phyloP scores from a whole-genome alignment of 2,113 vertebrate species.

The Gasterosteus aculeatus region DNA sequence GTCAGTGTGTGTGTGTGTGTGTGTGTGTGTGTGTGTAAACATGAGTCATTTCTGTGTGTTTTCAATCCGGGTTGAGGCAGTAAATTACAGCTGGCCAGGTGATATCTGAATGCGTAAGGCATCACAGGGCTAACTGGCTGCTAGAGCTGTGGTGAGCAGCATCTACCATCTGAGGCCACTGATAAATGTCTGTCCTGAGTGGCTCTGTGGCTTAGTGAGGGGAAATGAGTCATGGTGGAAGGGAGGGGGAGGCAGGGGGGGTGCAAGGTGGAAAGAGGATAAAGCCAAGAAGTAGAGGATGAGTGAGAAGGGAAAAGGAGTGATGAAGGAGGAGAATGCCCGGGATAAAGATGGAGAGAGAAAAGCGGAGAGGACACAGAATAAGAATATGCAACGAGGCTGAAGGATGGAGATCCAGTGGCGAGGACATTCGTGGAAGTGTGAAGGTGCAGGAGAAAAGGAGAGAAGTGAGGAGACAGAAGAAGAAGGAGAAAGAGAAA shows the following conservation, averaged over 20 bases:
- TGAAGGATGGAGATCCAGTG: constrained; percentile 16
- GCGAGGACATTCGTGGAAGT: constrained; percentile 9
- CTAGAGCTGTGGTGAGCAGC: constrained; percentile 72
- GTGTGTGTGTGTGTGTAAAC: constrained; percentile 1
- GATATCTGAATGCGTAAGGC: constrained; percentile 76
- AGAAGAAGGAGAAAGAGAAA: constrained; percentile 2
- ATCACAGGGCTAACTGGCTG: constrained; percentile 73
- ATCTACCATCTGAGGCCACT: constrained; percentile 74
- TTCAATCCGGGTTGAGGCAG: constrained; percentile 19
- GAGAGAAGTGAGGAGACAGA: background rate
- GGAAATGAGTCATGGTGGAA: constrained; percentile 68
- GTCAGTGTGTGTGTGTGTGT: background rate
- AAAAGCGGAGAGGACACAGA: background rate
- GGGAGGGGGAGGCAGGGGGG: background rate
- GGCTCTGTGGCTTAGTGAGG: constrained; percentile 63
- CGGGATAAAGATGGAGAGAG: constrained; percentile 21
- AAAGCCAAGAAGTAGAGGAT: constrained; percentile 12
- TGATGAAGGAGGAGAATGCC: constrained; percentile 13
- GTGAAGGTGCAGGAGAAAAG: constrained; percentile 13
- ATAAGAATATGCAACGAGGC: constrained; percentile 21
- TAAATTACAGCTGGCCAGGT: constrained; percentile 62
- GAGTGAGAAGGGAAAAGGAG: constrained; percentile 3
- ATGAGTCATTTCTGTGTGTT: constrained; percentile 37
- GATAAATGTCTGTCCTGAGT: constrained; percentile 79
- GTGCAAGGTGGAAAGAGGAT: constrained; percentile 23